phyloP scores from a whole-genome alignment of 2,113 vertebrate species.

The Anhinga rufa region DNA sequence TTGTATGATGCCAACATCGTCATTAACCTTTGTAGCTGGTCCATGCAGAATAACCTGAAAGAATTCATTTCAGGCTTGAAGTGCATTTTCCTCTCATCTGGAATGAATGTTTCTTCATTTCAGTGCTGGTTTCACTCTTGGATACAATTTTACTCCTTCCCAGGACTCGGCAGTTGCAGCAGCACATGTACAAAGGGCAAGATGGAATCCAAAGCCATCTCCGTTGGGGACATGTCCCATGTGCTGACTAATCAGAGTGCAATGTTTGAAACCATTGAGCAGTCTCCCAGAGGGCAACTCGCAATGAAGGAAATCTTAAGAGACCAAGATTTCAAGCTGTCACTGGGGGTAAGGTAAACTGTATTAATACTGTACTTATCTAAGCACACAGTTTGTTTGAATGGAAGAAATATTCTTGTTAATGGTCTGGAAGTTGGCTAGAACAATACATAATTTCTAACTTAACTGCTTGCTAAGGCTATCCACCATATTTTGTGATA shows the following conservation, averaged over 20 bases:
- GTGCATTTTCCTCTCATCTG: background rate
- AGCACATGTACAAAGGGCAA: background rate
- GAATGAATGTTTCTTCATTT: background rate
- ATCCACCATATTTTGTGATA: background rate
- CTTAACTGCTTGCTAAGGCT: background rate
- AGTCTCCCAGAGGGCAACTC: conserved; percentile 14
- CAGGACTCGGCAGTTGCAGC: background rate
- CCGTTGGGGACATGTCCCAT: background rate
- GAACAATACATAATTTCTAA: background rate
- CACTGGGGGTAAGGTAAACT: background rate
- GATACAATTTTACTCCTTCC: background rate
- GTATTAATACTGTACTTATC: background rate
- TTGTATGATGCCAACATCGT: background rate
- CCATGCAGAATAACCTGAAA: background rate
- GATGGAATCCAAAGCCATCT: background rate
- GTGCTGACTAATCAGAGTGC: conserved; percentile 43
- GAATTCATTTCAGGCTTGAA: background rate
- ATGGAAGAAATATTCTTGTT: background rate
- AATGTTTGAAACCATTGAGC: conserved; percentile 53
- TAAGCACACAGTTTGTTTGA: background rate
- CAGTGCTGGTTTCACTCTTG: background rate
- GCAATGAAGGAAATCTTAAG: conserved; percentile 34
- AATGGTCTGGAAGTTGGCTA: background rate
- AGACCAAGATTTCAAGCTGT: background rate
- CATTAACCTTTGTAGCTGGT: background rate